Percentiles rank a stretch among this genome's conserved stretches.
Evolutionary conservation across 2,797 vertebrate species (phyloP).

Genomic region (Podargus strigoides): DNA sequence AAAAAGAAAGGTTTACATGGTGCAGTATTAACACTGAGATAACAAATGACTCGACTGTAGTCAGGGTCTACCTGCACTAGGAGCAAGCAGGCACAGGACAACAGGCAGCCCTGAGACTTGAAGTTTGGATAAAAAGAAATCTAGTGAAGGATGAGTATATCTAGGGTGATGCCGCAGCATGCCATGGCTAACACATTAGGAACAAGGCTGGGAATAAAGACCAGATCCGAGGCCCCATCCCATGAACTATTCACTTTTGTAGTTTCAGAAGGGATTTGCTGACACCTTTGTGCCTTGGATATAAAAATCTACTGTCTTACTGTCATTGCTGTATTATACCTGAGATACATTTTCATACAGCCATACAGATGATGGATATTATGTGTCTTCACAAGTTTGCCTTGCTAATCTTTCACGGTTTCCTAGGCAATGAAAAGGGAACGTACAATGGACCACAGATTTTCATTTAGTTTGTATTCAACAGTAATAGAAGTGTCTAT

Average conservation of each 20-base stretch:
- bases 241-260: neutral
- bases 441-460: neutral
- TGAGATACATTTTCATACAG: neutral
- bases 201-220: neutral
- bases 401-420: conserved; percentile 23
- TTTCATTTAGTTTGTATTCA: conserved; percentile 4
- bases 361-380: neutral
- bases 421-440: conserved; percentile 44
- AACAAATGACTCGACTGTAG: neutral
- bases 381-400: neutral
- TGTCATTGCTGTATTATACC: neutral
- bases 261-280: neutral
- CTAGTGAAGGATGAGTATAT: no score
- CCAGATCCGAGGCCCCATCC: neutral
- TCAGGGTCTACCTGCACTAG: neutral
- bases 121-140: neutral
- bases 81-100: neutral
- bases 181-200: neutral
- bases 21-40: neutral
- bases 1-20: neutral
- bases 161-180: neutral
- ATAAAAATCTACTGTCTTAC: neutral
- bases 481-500: neutral
- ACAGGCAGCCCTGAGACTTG: neutral
- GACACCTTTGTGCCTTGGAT: neutral